Percentiles rank a stretch among this genome's conserved stretches.
Evolutionary conservation across 2,113 vertebrate species (phyloP).

Genomic region (Sprattus sprattus): DNA sequence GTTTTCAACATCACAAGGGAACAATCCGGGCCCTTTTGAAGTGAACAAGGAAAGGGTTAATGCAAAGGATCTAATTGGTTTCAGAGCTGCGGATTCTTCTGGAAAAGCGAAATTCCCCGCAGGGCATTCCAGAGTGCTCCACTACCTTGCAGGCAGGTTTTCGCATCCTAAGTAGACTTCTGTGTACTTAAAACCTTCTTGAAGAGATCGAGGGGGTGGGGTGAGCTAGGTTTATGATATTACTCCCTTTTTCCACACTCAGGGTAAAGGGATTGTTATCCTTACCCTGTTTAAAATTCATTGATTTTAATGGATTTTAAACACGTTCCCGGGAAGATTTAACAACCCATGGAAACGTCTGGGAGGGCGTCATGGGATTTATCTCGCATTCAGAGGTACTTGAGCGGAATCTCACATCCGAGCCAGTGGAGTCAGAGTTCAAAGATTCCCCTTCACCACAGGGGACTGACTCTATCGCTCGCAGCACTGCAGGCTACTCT

Average conservation of each 20-base stretch:
- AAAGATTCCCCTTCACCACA: not conserved
- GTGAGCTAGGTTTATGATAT: conserved; percentile 27
- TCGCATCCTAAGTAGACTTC: conserved; percentile 41
- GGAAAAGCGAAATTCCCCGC: conserved; percentile 46
- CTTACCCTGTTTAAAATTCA: conserved; percentile 58
- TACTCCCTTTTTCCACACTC: conserved; percentile 31
- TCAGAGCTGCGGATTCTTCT: conserved; percentile 49
- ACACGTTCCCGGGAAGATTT: conserved; percentile 28
- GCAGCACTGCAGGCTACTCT: not conserved
- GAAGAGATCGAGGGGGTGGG: conserved; percentile 49
- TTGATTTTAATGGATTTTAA: conserved; percentile 46
- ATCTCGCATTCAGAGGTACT: not conserved
- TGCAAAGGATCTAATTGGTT: conserved; percentile 56
- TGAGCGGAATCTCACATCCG: conserved; percentile 1
- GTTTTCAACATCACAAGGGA: not conserved
- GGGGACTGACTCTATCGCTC: not conserved
- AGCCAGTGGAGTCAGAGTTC: conserved; percentile 12
- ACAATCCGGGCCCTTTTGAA: not conserved
- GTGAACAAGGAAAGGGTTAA: conserved; percentile 49
- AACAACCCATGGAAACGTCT: not conserved
- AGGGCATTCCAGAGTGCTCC: conserved; percentile 10
- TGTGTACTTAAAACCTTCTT: conserved; percentile 54
- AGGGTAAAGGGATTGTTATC: conserved; percentile 46
- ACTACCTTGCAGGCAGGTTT: conserved; percentile 49
- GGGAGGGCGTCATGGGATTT: conserved; percentile 4